A percentile compares a stretch with the other conserved stretches of the same genome.
phyloP scores from a whole-genome alignment of 1,140 invertebrate genomes.

The Elysia chlorotica region DNA sequence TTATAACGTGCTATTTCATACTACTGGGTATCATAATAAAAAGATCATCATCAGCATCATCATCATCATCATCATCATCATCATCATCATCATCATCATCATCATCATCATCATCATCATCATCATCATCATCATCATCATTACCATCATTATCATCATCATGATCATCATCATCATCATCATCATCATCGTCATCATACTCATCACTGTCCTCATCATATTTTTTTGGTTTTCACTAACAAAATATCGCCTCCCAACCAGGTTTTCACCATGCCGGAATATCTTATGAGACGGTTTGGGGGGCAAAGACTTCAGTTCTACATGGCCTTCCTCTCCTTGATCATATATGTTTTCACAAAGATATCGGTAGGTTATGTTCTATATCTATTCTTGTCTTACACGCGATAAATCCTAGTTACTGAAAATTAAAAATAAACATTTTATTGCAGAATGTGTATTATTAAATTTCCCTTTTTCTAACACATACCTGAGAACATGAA shows the following conservation, averaged over 20 bases:
- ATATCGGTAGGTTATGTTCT: slow-evolving; percentile 70
- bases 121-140: slow-evolving; percentile 17
- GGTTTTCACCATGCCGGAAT: slow-evolving; percentile 70
- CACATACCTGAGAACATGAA: no score
- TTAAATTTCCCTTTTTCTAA: no score
- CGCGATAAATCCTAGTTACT: no score
- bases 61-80: slow-evolving; percentile 61
- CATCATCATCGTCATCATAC: background rate
- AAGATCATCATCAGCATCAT: slow-evolving; percentile 19
- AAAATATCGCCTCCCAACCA: slow-evolving; percentile 21
- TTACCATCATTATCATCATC: slow-evolving; percentile 22
- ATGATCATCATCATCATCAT: slow-evolving; percentile 25
- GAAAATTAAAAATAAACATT: no score
- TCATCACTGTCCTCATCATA: slow-evolving; percentile 50
- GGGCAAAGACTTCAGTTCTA: slow-evolving; percentile 68
- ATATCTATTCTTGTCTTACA: no score
- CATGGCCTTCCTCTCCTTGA: slow-evolving; percentile 66
- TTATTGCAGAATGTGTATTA: no score
- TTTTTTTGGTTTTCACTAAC: background rate
- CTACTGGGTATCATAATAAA: no score
- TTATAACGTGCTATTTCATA: no score
- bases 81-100: slow-evolving; percentile 65
- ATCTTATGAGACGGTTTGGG: slow-evolving; percentile 68
- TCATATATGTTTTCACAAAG: slow-evolving; percentile 71
- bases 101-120: slow-evolving; percentile 59